phyloP scores from a whole-genome alignment of 2,113 vertebrate genomes.

The Solenodon paradoxus region DNA sequence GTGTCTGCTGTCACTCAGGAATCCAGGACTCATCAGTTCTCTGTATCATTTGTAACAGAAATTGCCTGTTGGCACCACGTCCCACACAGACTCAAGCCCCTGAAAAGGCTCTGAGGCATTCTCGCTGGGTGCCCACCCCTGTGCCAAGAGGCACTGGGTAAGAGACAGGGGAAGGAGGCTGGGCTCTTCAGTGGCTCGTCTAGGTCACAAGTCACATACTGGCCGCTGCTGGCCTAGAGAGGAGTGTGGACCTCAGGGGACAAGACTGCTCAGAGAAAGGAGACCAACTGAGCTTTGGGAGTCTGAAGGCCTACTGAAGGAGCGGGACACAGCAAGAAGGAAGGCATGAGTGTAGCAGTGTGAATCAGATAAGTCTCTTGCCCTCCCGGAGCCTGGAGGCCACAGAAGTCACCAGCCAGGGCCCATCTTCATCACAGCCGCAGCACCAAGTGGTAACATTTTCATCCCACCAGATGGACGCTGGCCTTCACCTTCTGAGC shows the following conservation, averaged over 20 bases:
- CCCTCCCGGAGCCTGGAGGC: not conserved
- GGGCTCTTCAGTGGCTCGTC: not conserved
- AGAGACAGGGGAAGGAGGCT: not conserved
- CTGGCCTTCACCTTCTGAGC: not conserved
- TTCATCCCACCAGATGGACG: not conserved
- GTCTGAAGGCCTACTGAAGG: not conserved
- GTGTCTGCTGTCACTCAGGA: not conserved
- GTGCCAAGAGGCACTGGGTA: not conserved
- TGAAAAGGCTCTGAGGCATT: not conserved
- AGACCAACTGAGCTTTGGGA: not conserved
- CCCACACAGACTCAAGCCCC: not conserved
- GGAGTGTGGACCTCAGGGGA: fast-evolving
- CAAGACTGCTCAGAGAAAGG: not conserved
- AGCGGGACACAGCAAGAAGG: not conserved
- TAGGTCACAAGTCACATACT: not conserved
- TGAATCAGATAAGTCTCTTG: not conserved
- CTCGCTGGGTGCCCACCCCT: not conserved
- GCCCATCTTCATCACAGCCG: not conserved
- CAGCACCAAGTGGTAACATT: no score
- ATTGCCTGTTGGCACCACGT: not conserved
- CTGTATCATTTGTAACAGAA: not conserved
- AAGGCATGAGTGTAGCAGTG: not conserved
- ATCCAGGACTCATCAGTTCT: not conserved
- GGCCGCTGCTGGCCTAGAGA: not conserved
- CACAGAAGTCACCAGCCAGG: not conserved